Evolutionary conservation across 1,140 invertebrate species (phyloP), one percentile per base, ranked within the genome.

Genomic region (Drosophila albomicans): DNA sequence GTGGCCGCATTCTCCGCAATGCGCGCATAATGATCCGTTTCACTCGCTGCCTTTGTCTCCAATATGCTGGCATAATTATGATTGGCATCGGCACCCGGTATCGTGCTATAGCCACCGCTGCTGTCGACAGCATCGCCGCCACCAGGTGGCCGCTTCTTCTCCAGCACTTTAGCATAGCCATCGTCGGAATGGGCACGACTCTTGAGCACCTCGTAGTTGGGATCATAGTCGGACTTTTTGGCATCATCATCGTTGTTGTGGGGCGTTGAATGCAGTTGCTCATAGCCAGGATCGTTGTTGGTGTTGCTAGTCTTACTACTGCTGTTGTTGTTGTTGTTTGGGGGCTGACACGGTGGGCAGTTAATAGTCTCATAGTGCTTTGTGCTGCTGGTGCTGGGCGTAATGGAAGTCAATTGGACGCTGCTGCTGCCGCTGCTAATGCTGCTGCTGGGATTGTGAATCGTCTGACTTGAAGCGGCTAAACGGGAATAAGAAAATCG

Each of bases 201-300:
- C 68, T 94, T 93, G 15, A 96, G 82, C 43, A 95, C 94, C 91
- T 96, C 96, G 78, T 96, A 96, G 86, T 96, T 96, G 0, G 95
- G 95, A 93, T 96, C 95, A 1, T 94, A 93, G 70, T 95, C 94
- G 38, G 81, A 84, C 57, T 87, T 87, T 61, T 81, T 88, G 20
- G 75, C 52, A 69, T 89, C 81, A 46, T 90, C 80, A 51, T 90
- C 80, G 54, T 61, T 66, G 7, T 49, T 57, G n/a, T 30, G 28
- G 8, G 48, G 43, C 58, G 69, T 67, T 1, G 77, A 68, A 65
- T 93, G 67, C 73, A 91, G 58, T 25, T 94, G 94, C 80, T 95
- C 95, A 87, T 95, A 95, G 20, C 94, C 95, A 1, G 94, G 94
- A 92, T 95, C 95, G 62, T 94, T 94, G 79, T 93, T 94, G 16